Base-by-base conservation (phyloP, 2,113 vertebrate genomes). In the Oophaga pumilio region DNA sequence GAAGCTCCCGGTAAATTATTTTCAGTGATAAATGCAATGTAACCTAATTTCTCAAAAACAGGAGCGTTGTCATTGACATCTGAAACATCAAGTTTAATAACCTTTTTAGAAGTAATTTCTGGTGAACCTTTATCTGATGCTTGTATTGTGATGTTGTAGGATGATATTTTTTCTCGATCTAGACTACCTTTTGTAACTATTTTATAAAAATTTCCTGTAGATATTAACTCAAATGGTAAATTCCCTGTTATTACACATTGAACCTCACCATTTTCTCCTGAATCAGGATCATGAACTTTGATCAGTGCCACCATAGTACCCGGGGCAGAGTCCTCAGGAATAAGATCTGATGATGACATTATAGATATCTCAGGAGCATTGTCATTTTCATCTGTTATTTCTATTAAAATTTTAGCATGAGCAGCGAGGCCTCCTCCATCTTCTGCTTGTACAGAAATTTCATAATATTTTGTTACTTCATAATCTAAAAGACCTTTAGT, bases 281-380 rank as follows among this genome's bases (percentile, higher is more conserved):
- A 56, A 22, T 78, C 76, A 26, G 8, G 49, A 20, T 78, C 76
- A 78, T 78, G 50, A 78, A 78, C 52, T 53, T 78, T n/a, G 17
- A 78, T 78, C 76, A 78, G 76, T 17, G 76, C 76, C 52, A 78
- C 52, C 52, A 78, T n/a, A 24, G 76, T 17, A 26, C 76, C 76
- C 57, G 52, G 76, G 12, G n/a, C 13, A 57, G 52, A 53, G 52
- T 52, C 50, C 20, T 76, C 69, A 73, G 69, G 69, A 73, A 73
- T 43, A 43, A 49, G 69, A 43, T 9, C 15, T 73, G 69, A 49
- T 43, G 33, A 73, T 43, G 69, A 73, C 0, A 28, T 73, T 43
- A 73, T 73, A 4, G 69, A 73, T 49, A 73, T 73, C 15, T 73
- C 69, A 18, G 69, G 69, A 73, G 69, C 69, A 73, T 73, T 73